Evolutionary conservation across 2,888 invertebrate species (phyloP).

Genomic region (Tetheella fluctuosa): DNA sequence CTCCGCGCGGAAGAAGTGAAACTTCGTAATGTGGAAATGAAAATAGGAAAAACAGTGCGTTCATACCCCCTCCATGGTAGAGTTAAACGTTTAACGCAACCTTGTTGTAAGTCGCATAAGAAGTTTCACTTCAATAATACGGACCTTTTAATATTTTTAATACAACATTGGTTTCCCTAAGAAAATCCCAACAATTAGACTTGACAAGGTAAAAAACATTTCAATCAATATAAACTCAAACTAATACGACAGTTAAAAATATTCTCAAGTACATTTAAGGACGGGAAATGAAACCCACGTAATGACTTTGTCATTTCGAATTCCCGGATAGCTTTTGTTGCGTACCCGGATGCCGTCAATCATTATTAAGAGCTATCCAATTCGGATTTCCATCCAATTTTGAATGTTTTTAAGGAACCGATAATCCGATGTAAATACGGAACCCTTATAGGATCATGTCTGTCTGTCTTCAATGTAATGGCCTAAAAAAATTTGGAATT

Average conservation of each 20-base stretch:
- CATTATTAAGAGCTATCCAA: background rate
- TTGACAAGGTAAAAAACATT: background rate
- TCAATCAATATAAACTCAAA: background rate
- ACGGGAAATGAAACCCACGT: background rate
- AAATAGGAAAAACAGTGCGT: no score
- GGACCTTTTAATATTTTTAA: no score
- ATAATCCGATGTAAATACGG: no score
- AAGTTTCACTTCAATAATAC: no score
- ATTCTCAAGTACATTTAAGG: background rate
- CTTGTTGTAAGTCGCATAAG: no score
- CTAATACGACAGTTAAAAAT: background rate
- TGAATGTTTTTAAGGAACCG: background rate
- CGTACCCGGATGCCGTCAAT: background rate
- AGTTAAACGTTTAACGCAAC: no score
- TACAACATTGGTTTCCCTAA: background rate
- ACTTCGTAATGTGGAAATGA: no score
- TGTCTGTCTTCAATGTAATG: no score
- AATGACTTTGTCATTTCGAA: slow-evolving; percentile 2
- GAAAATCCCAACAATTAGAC: background rate
- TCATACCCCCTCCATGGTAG: no score
- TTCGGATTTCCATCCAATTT: background rate
- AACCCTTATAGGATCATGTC: no score
- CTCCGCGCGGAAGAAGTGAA: no score
- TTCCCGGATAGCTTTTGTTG: background rate
- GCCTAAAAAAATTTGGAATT: no score